These are phyloP conservation scores for Heterotilapia buettikoferi DNA, from an alignment of 2,113 vertebrate genomes.

Conservation along the genomic window DNA sequence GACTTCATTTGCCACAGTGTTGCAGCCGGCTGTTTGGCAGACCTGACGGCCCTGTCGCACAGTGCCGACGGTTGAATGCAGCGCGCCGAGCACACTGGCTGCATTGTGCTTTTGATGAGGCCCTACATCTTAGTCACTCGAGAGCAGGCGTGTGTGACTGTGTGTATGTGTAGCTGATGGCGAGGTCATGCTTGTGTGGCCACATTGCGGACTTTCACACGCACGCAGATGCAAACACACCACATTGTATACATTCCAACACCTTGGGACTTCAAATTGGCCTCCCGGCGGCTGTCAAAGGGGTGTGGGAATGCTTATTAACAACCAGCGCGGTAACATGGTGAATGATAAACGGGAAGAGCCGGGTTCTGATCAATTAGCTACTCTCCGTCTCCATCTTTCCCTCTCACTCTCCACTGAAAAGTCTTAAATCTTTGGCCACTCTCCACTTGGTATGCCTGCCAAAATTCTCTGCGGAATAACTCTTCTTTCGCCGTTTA, in stretches of 20 bases:
- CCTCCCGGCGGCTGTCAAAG: not conserved
- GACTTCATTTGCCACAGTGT: constrained; percentile 48
- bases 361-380: constrained; percentile 22
- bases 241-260: not conserved
- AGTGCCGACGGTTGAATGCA: constrained; percentile 34
- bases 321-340: not conserved
- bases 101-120: constrained; percentile 61
- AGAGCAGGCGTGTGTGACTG: constrained; percentile 10
- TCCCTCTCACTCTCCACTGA: not conserved
- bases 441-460: not conserved
- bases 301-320: not conserved
- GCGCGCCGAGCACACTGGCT: constrained; percentile 44
- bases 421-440: constrained; percentile 28
- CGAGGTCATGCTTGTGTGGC: not conserved
- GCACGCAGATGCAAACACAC: not conserved
- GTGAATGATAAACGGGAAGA: constrained; percentile 24
- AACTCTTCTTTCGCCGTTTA: constrained; percentile 42
- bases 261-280: not conserved
- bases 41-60: constrained; percentile 30
- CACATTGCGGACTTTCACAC: not conserved
- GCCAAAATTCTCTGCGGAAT: constrained; percentile 53
- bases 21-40: constrained; percentile 57
- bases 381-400: not conserved
- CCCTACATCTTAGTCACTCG: constrained; percentile 46
- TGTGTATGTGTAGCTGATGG: not conserved